Evolutionary conservation across 2,797 vertebrate species (phyloP).

Genomic region (Nyctibius grandis): DNA sequence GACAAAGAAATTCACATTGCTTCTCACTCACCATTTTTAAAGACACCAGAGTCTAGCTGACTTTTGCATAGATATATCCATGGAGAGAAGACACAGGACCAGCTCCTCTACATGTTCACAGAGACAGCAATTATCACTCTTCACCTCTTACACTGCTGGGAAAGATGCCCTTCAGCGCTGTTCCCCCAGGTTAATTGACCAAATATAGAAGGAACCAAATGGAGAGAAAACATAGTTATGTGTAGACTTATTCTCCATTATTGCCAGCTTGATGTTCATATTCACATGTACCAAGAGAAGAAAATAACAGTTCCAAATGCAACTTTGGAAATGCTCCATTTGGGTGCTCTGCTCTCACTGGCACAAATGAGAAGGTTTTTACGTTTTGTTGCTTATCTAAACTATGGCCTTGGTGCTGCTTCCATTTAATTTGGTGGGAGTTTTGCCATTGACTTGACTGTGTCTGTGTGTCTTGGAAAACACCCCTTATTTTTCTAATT

Average conservation of each 20-base stretch:
- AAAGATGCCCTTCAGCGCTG: background rate
- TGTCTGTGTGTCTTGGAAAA: background rate
- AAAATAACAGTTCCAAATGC: background rate
- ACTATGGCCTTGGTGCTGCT: background rate
- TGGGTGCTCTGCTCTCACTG: background rate
- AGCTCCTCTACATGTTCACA: background rate
- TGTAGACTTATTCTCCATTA: background rate
- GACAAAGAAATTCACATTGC: background rate
- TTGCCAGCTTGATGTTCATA: background rate
- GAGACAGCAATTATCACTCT: background rate
- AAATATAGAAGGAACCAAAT: background rate
- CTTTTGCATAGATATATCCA: background rate
- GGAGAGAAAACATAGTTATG: background rate
- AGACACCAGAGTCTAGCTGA: background rate
- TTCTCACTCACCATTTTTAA: background rate
- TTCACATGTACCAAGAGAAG: background rate
- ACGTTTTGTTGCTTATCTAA: background rate
- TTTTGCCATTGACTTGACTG: background rate
- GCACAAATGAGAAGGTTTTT: background rate
- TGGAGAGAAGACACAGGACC: background rate
- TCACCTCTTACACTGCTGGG: background rate
- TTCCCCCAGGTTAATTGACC: background rate
- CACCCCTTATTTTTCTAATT: background rate
- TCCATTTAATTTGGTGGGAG: background rate
- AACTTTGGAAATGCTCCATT: background rate